Evolutionary conservation across 2,888 invertebrate genomes (phyloP).

Genomic region (Cephalotes varians): DNA sequence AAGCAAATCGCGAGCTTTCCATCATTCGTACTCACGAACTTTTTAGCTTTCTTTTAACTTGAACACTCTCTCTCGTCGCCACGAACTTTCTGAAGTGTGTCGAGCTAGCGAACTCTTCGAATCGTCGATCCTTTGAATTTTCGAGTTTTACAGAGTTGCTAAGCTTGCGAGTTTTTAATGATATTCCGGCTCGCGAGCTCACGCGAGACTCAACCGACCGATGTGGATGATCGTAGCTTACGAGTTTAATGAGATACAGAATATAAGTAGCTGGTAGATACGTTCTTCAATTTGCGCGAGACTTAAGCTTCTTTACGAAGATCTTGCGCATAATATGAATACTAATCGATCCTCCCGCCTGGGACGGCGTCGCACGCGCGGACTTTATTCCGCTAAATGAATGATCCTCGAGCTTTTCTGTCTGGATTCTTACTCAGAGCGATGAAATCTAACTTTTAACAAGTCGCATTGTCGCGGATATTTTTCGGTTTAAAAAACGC

Average conservation of each 20-base stretch:
- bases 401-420: conserved; percentile 41
- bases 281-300: conserved; percentile 48
- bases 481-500: neutral
- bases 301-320: conserved; percentile 44
- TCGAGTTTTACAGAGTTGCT: neutral
- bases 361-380: neutral
- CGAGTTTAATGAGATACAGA: conserved; percentile 44
- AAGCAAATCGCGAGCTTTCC: conserved; percentile 3
- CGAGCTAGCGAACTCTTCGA: neutral
- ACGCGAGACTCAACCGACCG: neutral
- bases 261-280: conserved; percentile 38
- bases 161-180: conserved; percentile 19
- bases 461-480: conserved; percentile 27
- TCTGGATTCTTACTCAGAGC: neutral
- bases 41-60: neutral
- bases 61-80: neutral
- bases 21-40: neutral
- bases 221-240: conserved; percentile 38
- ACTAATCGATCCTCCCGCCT: conserved; percentile 26
- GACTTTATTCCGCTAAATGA: conserved; percentile 46
- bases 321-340: conserved; percentile 48
- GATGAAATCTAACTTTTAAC: conserved; percentile 31
- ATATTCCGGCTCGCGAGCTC: conserved; percentile 8
- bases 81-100: neutral
- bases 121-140: neutral